Base-by-base conservation (phyloP, 2,888 invertebrate genomes). In the Frankliniella intonsa region DNA sequence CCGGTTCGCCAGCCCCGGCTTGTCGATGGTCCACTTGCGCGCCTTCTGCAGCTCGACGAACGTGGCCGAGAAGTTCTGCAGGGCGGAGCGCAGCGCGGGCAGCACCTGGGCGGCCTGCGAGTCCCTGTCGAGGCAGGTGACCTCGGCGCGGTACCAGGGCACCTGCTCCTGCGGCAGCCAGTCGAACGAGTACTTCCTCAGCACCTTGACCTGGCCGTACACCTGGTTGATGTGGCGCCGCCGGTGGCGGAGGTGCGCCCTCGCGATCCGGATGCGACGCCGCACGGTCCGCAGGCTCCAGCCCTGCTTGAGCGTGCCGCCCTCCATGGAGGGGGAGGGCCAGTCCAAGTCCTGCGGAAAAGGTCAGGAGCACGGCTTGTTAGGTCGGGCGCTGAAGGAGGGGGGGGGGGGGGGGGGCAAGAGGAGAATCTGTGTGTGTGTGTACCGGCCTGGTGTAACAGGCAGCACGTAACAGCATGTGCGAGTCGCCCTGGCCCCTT, bases 61-160 rank as follows among this genome's bases (percentile, higher is more conserved):
- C n/a, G 90, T 89, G 14, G 89, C 88, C 38, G 89, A 89, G 85
- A 89, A 90, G 85, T 88, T 87, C 84, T 90, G 88, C n/a, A 90
- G 87, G 3, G 89, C 87, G 76, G 88, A 90, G 88, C 92, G 91
- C 76, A 93, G 89, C 84, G 89, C 89, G 82, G 91, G 90, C 85
- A 92, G 89, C 83, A 91, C 88, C 84, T 89, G 89, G 84, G 88
- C 87, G 83, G 91, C 90, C 91, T 85, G 89, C 83, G 86, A 87
- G 80, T 87, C 87, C 84, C 88, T 88, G 83, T 88, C 88, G 76
- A 87, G 85, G 82, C 89, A 89, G 86, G 86, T 87, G 82, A 88
- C 86, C 81, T 88, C 86, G 62, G 86, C 86, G 82, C 86, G 85
- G 84, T 88, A 89, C 89, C 89, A 89, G 81, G 86, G 86, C 69